phyloP scores from a whole-genome alignment of 2,113 vertebrate species.

The Ctenodactylus gundi region DNA sequence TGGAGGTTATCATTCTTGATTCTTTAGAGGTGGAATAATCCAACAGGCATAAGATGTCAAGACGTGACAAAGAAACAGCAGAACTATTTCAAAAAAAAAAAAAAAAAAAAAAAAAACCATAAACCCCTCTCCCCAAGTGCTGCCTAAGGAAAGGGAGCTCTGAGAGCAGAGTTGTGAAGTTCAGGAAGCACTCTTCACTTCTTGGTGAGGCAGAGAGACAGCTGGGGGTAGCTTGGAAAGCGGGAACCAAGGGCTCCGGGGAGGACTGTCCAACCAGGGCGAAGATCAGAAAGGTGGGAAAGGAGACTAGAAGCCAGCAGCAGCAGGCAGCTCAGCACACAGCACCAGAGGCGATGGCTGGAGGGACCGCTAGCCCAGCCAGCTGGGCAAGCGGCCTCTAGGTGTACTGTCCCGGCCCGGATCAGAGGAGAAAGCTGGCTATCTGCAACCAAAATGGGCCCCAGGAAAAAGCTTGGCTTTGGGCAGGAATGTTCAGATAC shows the following conservation, averaged over 20 bases:
- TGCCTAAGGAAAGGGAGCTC: accelerated
- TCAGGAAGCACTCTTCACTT: background rate
- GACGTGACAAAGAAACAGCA: background rate
- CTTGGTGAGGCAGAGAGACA: background rate
- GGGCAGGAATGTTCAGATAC: accelerated
- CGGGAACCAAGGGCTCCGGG: background rate
- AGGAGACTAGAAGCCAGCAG: accelerated
- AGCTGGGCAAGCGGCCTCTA: background rate
- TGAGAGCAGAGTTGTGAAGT: background rate
- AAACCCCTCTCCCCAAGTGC: background rate
- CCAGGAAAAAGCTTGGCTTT: background rate
- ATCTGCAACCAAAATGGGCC: background rate
- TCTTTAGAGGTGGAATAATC: background rate
- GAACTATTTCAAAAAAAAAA: background rate
- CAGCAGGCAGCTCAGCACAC: background rate
- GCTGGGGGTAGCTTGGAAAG: accelerated
- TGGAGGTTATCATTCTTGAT: background rate
- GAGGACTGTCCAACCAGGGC: background rate
- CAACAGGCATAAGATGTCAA: too few species aligned
- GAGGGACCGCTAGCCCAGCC: background rate
- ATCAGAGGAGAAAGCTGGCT: background rate
- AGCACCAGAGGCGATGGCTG: accelerated
- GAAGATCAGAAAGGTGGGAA: background rate
- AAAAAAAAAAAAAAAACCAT: too few species aligned
- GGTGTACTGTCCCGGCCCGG: background rate